Percentiles rank a stretch among this genome's conserved stretches.
These are phyloP conservation scores for Ondatra zibethicus DNA, from an alignment of 2,113 vertebrate species.

Conservation along the genomic window DNA sequence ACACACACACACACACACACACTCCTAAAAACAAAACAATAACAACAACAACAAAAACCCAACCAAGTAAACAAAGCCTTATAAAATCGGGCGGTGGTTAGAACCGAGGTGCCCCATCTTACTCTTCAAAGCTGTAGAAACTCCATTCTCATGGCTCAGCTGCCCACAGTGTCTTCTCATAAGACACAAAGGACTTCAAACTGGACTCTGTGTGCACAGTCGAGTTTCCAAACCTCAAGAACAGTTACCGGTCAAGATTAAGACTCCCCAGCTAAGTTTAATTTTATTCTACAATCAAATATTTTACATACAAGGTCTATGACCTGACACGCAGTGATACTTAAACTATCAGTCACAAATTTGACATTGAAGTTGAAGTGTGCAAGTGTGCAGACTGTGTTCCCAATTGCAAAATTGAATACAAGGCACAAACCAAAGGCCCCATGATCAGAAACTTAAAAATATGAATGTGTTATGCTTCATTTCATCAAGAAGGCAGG, in stretches of 20 bases:
- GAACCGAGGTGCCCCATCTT: neutral
- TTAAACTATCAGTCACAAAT: neutral
- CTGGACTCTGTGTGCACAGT: neutral
- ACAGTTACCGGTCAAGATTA: neutral
- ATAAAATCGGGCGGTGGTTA: neutral
- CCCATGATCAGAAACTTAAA: neutral
- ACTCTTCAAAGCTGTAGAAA: neutral
- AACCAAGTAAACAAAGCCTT: neutral
- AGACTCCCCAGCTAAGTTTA: neutral
- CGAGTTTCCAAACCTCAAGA: neutral
- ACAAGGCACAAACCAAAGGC: neutral
- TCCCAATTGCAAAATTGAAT: neutral
- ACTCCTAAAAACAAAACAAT: no score
- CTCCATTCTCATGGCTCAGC: neutral
- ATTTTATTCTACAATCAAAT: neutral
- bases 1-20: no score
- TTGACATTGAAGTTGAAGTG: neutral
- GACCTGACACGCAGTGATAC: neutral
- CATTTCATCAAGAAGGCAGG: neutral
- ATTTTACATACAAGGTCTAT: neutral
- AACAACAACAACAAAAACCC: no score
- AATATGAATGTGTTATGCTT: neutral
- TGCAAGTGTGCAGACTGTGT: neutral
- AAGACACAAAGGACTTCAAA: neutral
- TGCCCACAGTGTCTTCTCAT: neutral